Evolutionary conservation across 2,113 vertebrate genomes (phyloP), one percentile per base, ranked within the genome.

Genomic region (Australoheros scitulus): DNA sequence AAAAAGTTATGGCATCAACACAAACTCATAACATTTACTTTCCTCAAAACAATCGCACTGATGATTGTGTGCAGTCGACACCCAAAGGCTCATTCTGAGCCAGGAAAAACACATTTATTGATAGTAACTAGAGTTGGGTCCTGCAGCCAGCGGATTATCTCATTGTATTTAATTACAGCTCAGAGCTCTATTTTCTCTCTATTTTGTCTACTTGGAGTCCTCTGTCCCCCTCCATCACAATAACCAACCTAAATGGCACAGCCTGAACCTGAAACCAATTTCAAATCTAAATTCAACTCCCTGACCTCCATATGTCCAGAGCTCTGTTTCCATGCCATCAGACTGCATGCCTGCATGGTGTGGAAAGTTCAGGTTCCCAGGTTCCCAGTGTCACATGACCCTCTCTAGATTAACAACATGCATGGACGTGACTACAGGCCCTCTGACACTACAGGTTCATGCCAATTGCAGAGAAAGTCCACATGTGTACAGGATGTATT

Each of bases 331-430:
- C 77, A 76, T 92, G 81, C 81, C 86, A 63, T 81, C 65, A 57
- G 82, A 87, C 52, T 52, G 81, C 91, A 88, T 87, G 84, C 85
- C 87, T 86, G 59, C 89, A 89, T 91, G 77, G 88, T 61, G 79
- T 76, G 58, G 87, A 90, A 89, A 93, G 93, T 92, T 94, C 87
- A 93, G 79, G 80, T 93, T 92, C 87, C 90, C 57, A 59, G 58
- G 59, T 83, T 84, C 79, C 74, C 77, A 87, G 84, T 86, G 88
- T 91, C 89, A 91, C 88, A 88, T 92, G 92, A 91, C 88, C 78
- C 7, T 82, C 18, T 86, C 47, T 83, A 93, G 80, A 94, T 94
- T 92, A 93, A 86, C 92, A 92, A 87, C 92, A 90, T 91, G 80
- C 86, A 76, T 79, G 86, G 81, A 93, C 81, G 87, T 95, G 93